Evolutionary conservation across 2,888 invertebrate genomes (phyloP), one percentile per base, ranked within the genome.

Genomic region (Carpatolechia fugitivella): DNA sequence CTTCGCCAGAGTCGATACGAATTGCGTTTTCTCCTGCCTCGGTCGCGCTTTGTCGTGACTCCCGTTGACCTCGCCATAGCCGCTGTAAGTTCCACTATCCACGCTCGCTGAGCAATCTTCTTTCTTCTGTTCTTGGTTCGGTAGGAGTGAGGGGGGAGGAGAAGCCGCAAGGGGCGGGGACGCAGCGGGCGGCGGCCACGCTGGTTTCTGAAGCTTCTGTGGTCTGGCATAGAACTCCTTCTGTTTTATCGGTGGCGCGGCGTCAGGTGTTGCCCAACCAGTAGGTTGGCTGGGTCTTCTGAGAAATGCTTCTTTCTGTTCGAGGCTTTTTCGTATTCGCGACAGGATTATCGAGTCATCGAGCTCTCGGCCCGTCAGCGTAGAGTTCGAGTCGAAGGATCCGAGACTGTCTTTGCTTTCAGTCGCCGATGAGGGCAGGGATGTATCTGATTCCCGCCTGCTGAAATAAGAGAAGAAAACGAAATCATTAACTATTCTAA

Each of bases 251-350:
- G 91, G 84, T 41, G 85, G 76, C 57, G 85, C 82, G 53, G 82
- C 86, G 49, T 91, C 91, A 2, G 90, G 91, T 31, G 87, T 85
- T 62, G 87, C 90, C 91, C 91, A 93, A 54, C 92, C 92, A 54
- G 90, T 92, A 20, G 94, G 93, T 69, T 93, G 92, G 77, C 91
- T 93, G 69, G 95, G 95, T 64, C 95, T 91, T 75, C 94, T 92
- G 57, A 97, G 91, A 82, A 97, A 97, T 70, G 97, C 97, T 78
- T 97, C 97, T 80, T 97, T 97, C 76, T 97, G 96, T 76, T 97
- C 96, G 70, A 96, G 94, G 73, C 95, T 96, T 79, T 95, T 95
- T 65, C 95, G 92, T 77, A 96, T 91, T 84, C 95, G 92, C 62
- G 93, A 93, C 91, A 96, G 93, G 69, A 93, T 93, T 47, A 93